These are phyloP conservation scores for Vulpes lagopus DNA, from an alignment of 2,113 vertebrate genomes.

Conservation along the genomic window DNA sequence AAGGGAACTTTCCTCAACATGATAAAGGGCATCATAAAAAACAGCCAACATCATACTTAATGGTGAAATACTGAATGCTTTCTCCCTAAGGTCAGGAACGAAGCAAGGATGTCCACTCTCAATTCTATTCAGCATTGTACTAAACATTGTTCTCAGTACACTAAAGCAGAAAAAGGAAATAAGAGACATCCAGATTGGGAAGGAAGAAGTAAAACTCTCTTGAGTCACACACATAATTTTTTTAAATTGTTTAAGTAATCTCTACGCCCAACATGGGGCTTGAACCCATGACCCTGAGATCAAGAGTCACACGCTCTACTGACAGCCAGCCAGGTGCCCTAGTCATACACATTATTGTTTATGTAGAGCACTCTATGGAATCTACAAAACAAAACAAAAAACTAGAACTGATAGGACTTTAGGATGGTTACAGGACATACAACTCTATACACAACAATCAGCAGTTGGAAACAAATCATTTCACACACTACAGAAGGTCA, in stretches of 20 bases:
- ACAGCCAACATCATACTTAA: background rate
- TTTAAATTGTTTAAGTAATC: background rate
- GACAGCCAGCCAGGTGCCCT: background rate
- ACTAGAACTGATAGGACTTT: background rate
- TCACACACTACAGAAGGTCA: background rate
- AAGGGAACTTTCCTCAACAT: background rate
- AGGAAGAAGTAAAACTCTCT: conserved; percentile 1
- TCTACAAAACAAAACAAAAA: background rate
- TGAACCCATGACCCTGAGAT: background rate
- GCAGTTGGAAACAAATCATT: background rate
- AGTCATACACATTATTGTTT: background rate
- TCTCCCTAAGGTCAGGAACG: background rate
- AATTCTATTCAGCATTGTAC: background rate
- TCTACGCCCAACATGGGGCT: background rate
- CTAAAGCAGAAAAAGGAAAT: background rate
- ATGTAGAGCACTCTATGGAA: background rate
- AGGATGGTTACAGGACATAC: background rate
- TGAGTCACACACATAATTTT: background rate
- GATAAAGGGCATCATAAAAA: background rate
- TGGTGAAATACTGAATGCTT: background rate
- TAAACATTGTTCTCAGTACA: background rate
- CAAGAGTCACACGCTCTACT: background rate
- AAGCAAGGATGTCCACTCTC: background rate
- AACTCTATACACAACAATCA: background rate
- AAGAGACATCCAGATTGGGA: background rate